Base-by-base conservation (phyloP, 2,797 vertebrate genomes). In the Serranus cabrilla region DNA sequence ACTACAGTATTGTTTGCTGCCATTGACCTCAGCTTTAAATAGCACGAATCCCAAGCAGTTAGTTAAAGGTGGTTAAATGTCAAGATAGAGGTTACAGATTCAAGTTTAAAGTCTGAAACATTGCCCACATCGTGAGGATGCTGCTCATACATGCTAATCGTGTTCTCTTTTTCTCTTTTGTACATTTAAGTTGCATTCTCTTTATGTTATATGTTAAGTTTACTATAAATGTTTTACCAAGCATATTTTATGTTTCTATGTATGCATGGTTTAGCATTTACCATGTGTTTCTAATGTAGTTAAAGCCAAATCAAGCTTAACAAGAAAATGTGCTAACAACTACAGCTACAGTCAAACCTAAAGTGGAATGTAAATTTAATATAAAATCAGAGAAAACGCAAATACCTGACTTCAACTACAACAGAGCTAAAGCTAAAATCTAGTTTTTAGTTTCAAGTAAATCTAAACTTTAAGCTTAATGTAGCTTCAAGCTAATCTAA, bases 31-130 rank as follows among this genome's bases (percentile, higher is more conserved):
- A 61, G 23, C 12, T 72, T 54, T 34, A 23, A 56, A 47, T 17
- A 14, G 6, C 13, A 27, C 4, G 23, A 49, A 3, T 49, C n/a
- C 47, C 18, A 68, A 23, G 13, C 1, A 39, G 39, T 10, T 25
- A 37, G 68, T 72, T 16, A 55, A 58, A 55, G 2, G 52, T 55
- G 42, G 25, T 55, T 61, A 12, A 50, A 71, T 56, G 56, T 65
- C 9, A 51, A 34, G 20, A 27, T 63, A 8, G 12, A 49, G 43
- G 34, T 45, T 18, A 37, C 9, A 55, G 12, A 59, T 25, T 61
- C 43, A 27, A 34, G 18, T 52, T 61, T 18, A 49, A 5, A 7
- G 17, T 46, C 5, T 46, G 20, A 51, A 37, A 8, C 18, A 5
- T 18, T n/a, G 55, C 21, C 21, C 42, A 27, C 6, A 21, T 5